Conservation (phyloP, 2,888 invertebrate genomes). For the Caenorhabditis parvicauda region DNA sequence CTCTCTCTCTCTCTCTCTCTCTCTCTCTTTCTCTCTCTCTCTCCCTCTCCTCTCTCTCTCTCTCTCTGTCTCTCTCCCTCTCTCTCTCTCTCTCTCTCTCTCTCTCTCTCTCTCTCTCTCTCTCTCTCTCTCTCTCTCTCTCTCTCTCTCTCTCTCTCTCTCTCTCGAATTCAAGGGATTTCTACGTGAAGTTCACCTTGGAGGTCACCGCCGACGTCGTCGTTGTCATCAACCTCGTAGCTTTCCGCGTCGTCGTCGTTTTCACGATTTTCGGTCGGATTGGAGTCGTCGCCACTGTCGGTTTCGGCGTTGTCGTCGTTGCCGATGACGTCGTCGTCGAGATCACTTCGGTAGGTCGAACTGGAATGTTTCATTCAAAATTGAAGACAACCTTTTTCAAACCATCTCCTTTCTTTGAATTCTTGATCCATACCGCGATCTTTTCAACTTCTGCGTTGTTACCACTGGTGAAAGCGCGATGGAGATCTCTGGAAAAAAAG, state of each 20-base stretch:
- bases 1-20: not conserved
- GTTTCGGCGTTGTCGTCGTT: constrained; percentile 13
- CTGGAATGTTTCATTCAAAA: not conserved
- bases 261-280: constrained; percentile 2
- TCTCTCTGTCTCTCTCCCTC: not conserved
- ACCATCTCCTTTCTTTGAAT: not conserved
- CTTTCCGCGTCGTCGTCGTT: constrained; percentile 7
- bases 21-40: not conserved
- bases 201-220: constrained; percentile 9
- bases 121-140: no score
- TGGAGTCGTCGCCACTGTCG: constrained; percentile 10
- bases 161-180: not conserved
- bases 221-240: constrained; percentile 1
- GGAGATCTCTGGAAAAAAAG: constrained; percentile 21
- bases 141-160: no score
- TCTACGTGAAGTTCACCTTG: no score
- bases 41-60: not conserved
- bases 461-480: constrained; percentile 23
- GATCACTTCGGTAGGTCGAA: not conserved
- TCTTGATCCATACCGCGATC: constrained; percentile 2
- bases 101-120: not conserved
- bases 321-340: constrained; percentile 3
- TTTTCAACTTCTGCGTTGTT: constrained; percentile 18
- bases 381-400: not conserved
- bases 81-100: not conserved